Percentiles rank a stretch among this genome's conserved stretches.
These are phyloP conservation scores for Thamnaconus septentrionalis DNA, from an alignment of 2,113 vertebrate genomes.

Conservation along the genomic window DNA sequence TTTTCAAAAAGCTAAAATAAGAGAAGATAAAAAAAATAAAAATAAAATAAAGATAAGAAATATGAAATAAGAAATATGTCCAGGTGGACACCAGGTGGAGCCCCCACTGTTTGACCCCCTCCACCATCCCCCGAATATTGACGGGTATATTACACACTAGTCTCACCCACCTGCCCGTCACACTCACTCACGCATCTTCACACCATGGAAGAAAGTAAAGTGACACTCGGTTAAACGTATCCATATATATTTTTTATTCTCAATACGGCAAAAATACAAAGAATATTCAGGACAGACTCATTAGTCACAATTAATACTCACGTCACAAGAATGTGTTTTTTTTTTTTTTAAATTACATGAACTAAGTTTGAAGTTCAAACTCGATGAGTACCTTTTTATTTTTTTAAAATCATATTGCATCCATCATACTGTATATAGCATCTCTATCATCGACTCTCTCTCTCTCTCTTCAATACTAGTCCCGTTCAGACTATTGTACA, in stretches of 20 bases:
- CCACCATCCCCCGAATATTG: too few species aligned
- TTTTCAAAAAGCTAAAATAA: too few species aligned
- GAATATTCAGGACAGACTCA: constrained; percentile 98
- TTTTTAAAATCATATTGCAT: constrained; percentile 80
- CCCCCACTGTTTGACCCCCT: too few species aligned
- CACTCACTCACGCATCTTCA: too few species aligned
- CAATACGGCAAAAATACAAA: constrained; percentile 99
- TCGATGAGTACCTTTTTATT: constrained; percentile 87
- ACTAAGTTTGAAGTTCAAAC: constrained; percentile 80
- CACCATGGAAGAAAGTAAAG: too few species aligned
- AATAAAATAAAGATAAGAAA: too few species aligned
- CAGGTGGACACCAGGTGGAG: too few species aligned
- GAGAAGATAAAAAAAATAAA: too few species aligned
- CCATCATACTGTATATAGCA: constrained; percentile 72
- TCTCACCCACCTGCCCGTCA: too few species aligned
- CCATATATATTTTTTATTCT: constrained; percentile 89
- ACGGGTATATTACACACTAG: too few species aligned
- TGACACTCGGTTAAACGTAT: constrained; percentile 65
- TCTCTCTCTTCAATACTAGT: constrained; percentile 63
- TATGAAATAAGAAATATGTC: too few species aligned
- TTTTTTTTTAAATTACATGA: constrained; percentile 78
- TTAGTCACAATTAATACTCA: constrained; percentile 98
- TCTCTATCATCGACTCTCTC: constrained; percentile 72
- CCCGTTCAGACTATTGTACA: constrained; percentile 71
- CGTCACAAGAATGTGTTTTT: constrained; percentile 86